phyloP scores from a whole-genome alignment of 2,113 vertebrate species.

The Oophaga pumilio region DNA sequence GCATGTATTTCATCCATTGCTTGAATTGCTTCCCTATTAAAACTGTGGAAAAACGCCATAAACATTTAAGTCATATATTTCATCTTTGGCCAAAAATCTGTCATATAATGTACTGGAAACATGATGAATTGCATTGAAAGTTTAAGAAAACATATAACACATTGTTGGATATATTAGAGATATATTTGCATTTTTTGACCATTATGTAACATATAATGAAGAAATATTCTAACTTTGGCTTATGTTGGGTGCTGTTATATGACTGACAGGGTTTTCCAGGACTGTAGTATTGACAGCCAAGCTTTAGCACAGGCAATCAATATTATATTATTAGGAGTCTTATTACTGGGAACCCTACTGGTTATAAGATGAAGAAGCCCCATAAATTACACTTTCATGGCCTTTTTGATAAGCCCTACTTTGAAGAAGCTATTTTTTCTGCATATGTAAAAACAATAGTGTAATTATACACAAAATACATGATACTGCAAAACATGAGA shows the following conservation, averaged over 20 bases:
- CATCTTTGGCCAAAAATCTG: slow-evolving; percentile 46
- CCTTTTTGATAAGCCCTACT: not conserved
- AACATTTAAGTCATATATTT: slow-evolving; percentile 41
- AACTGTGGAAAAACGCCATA: slow-evolving; percentile 33
- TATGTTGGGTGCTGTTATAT: not conserved
- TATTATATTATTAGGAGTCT: not conserved
- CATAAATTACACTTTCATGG: not conserved
- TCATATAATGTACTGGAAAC: slow-evolving; percentile 18
- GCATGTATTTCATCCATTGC: slow-evolving; percentile 22
- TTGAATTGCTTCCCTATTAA: slow-evolving; percentile 40
- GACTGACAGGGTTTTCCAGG: not conserved
- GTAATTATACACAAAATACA: not conserved
- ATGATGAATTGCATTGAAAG: slow-evolving; percentile 28
- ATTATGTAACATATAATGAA: slow-evolving; percentile 34
- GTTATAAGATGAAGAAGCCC: not conserved
- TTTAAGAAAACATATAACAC: slow-evolving; percentile 47
- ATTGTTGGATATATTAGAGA: slow-evolving; percentile 23
- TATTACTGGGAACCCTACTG: not conserved
- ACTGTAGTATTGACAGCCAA: not conserved
- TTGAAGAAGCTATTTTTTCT: too few relatives aligned
- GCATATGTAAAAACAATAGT: not conserved
- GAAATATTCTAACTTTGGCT: slow-evolving; percentile 3
- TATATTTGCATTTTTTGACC: slow-evolving; percentile 22
- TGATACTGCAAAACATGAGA: not conserved
- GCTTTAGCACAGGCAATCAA: not conserved